These are phyloP conservation scores for Argyra leucocephala DNA, from an alignment of 2,888 invertebrate species.

Conservation along the genomic window DNA sequence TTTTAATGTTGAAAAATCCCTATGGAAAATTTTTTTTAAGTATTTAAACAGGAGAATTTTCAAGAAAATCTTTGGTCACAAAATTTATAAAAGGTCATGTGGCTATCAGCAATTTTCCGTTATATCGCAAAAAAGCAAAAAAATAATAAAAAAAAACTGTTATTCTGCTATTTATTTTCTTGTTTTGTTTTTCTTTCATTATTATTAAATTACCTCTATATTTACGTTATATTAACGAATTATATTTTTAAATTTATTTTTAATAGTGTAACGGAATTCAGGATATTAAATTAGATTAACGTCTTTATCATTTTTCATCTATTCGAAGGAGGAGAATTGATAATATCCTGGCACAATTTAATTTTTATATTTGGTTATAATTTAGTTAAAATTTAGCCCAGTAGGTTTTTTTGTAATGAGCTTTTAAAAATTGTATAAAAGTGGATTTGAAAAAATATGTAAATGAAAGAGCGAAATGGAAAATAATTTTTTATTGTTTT, in stretches of 20 bases:
- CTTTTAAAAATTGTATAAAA: too few species aligned
- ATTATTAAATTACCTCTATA: background rate
- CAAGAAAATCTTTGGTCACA: background rate
- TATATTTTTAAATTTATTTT: background rate
- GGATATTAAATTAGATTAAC: slow-evolving; percentile 1
- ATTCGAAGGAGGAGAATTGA: too few species aligned
- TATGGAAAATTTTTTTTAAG: background rate
- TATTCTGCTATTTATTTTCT: background rate
- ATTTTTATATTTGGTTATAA: too few species aligned
- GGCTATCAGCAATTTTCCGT: too few species aligned
- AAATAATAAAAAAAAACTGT: background rate
- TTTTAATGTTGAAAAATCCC: background rate
- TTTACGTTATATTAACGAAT: background rate
- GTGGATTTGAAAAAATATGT: too few species aligned
- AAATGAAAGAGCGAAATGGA: too few species aligned
- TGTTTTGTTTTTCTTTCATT: background rate
- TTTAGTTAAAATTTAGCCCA: too few species aligned
- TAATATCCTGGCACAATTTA: too few species aligned
- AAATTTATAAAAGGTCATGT: background rate
- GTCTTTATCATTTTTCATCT: background rate
- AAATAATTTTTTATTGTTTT: too few species aligned
- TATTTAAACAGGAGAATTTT: background rate
- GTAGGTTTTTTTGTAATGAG: too few species aligned
- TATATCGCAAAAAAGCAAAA: too few species aligned
- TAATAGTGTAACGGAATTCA: background rate